Percentiles rank a stretch among this genome's conserved stretches.
Conservation (phyloP, 1,140 invertebrate genomes). For the Xylocopa sonorina region DNA sequence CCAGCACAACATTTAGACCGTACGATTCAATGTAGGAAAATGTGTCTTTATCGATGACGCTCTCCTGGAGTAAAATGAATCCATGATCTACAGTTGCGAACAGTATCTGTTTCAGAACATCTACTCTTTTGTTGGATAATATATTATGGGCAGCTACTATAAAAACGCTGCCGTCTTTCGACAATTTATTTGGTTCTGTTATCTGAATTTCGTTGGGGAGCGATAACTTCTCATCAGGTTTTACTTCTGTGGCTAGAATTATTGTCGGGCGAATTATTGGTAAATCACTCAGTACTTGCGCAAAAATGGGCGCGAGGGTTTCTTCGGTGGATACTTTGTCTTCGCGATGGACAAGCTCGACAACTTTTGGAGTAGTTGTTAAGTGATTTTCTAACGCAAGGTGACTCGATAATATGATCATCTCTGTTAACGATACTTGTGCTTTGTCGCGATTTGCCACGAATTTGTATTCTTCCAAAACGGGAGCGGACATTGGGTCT, state of each 20-base stretch:
- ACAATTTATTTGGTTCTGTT: constrained; percentile 85
- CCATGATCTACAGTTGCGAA: constrained; percentile 76
- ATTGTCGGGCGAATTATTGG: constrained; percentile 85
- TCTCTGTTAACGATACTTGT: constrained; percentile 74
- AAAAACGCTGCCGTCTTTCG: constrained; percentile 82
- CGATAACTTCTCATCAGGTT: constrained; percentile 79
- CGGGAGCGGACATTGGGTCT: constrained; percentile 85
- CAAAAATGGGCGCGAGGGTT: constrained; percentile 82
- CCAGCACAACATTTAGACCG: constrained; percentile 70
- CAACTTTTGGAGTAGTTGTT: constrained; percentile 85
- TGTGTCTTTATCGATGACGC: constrained; percentile 45
- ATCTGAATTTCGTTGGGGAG: constrained; percentile 82
- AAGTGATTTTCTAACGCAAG: constrained; percentile 90
- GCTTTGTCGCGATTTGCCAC: constrained; percentile 78
- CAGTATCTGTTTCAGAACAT: constrained; percentile 68
- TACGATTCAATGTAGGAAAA: constrained; percentile 59
- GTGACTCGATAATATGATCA: constrained; percentile 85
- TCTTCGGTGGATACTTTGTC: constrained; percentile 78
- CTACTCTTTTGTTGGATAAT: constrained; percentile 47
- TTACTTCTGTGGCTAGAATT: constrained; percentile 73
- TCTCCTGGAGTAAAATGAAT: constrained; percentile 82
- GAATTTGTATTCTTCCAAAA: constrained; percentile 90
- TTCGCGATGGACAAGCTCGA: constrained; percentile 85
- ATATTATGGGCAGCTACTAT: constrained; percentile 81
- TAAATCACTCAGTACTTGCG: constrained; percentile 83